A percentile compares a stretch with the other conserved stretches of the same genome.
phyloP scores from a whole-genome alignment of 64 coral and sea anemone genomes.

The Porites australiensis region DNA sequence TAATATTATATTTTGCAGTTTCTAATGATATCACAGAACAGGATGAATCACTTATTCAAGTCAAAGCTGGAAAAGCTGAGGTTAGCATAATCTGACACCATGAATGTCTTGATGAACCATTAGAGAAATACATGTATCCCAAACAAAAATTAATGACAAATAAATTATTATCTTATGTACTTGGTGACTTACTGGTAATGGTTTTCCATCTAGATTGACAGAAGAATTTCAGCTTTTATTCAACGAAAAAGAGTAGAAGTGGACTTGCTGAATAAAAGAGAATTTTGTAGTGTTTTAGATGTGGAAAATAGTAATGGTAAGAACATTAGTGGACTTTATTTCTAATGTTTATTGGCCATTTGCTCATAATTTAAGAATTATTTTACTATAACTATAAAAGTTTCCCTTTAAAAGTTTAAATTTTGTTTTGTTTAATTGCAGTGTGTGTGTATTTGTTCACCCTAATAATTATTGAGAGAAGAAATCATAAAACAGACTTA shows the following conservation, averaged over 20 bases:
- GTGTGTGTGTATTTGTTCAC: no score
- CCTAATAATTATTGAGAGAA: no score
- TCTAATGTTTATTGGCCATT: no score
- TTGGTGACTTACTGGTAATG: neutral
- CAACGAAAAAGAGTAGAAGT: constrained; percentile 88
- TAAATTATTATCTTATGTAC: no score
- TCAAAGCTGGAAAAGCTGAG: constrained; percentile 82
- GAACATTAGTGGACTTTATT: neutral
- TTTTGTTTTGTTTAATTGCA: no score
- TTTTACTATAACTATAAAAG: no score
- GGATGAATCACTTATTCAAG: constrained; percentile 80
- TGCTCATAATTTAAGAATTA: no score
- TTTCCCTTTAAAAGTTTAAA: no score
- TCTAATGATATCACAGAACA: neutral
- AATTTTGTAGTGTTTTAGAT: constrained; percentile 88
- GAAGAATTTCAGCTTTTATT: constrained; percentile 93
- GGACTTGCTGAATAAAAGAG: constrained; percentile 80
- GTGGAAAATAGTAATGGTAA: constrained; percentile 68
- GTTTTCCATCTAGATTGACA: constrained; percentile 71
- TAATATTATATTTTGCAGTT: neutral
- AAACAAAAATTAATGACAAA: no score
- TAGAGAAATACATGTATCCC: no score
- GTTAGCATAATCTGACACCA: neutral
- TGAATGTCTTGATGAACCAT: neutral
- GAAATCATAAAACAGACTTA: no score